Percentiles rank a stretch among this genome's conserved stretches.
phyloP scores from a whole-genome alignment of 2,113 vertebrate genomes.

The Entosphenus tridentatus region DNA sequence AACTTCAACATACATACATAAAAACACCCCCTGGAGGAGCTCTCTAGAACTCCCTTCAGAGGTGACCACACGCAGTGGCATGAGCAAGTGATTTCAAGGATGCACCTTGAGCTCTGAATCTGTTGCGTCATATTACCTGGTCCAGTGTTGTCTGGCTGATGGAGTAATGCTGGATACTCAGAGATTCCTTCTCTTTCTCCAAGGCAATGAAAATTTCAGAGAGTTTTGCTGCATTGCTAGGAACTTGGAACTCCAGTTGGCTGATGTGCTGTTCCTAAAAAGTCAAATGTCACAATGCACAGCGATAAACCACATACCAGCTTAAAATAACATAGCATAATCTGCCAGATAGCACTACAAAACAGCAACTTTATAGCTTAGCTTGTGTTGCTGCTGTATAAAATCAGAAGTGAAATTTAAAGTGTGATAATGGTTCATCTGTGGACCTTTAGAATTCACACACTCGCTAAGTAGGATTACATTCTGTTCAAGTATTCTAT shows the following conservation, averaged over 20 bases:
- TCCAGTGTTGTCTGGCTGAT: slow-evolving; percentile 10
- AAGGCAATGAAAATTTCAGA: slow-evolving; percentile 8
- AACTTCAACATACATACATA: too few relatives aligned
- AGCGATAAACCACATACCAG: neutral
- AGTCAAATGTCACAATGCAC: slow-evolving; percentile 1
- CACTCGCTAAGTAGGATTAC: too few relatives aligned
- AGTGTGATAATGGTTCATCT: neutral
- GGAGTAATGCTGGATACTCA: slow-evolving; percentile 9
- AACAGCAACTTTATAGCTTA: neutral
- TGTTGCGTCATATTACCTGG: slow-evolving; percentile 7
- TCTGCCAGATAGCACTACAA: neutral
- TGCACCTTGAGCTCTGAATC: neutral
- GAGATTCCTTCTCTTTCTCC: slow-evolving; percentile 8
- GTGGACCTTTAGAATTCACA: neutral
- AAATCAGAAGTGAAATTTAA: neutral
- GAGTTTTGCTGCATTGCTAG: slow-evolving; percentile 6
- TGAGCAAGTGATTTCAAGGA: too few relatives aligned
- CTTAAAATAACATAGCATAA: neutral
- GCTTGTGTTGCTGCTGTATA: neutral
- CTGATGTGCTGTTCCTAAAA: slow-evolving; percentile 8
- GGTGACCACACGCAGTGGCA: too few relatives aligned
- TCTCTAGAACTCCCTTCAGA: too few relatives aligned
- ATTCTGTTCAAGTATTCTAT: too few relatives aligned
- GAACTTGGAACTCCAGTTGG: slow-evolving; percentile 9
- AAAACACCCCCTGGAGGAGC: too few relatives aligned